phyloP scores from a whole-genome alignment of 2,888 invertebrate species.

The Sminthurinus aureus region DNA sequence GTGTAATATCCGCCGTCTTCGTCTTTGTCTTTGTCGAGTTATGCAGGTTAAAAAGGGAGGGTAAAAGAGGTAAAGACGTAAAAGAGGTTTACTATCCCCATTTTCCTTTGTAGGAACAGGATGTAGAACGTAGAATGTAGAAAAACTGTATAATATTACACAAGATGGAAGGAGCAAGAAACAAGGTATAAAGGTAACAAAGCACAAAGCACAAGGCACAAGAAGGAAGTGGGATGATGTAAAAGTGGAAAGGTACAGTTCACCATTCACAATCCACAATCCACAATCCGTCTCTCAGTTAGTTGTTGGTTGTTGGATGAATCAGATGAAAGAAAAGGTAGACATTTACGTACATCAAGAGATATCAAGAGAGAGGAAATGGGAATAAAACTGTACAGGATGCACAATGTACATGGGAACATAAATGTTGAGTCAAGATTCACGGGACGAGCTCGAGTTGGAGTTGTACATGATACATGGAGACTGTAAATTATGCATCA shows the following conservation, averaged over 20 bases:
- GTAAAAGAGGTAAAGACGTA: constrained; percentile 10
- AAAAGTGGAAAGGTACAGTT: no score
- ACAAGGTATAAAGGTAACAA: background rate
- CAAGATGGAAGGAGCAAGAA: background rate
- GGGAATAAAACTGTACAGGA: background rate
- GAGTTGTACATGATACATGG: background rate
- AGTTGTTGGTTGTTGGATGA: no score
- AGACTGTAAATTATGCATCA: background rate
- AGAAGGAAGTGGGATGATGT: background rate
- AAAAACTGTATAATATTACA: background rate
- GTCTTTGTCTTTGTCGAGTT: background rate
- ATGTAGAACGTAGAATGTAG: background rate
- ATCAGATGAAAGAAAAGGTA: background rate
- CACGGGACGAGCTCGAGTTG: no score
- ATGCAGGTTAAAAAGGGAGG: background rate
- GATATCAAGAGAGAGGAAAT: background rate
- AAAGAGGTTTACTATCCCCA: background rate
- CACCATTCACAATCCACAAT: no score
- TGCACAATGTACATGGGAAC: background rate
- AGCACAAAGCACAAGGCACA: background rate
- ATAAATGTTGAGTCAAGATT: no score
- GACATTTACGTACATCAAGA: background rate
- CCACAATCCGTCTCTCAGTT: no score
- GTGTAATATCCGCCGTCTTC: no score
- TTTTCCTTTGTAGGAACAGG: background rate